These are phyloP conservation scores for Macrophya annulata DNA, from an alignment of 2,888 invertebrate species.

Conservation along the genomic window DNA sequence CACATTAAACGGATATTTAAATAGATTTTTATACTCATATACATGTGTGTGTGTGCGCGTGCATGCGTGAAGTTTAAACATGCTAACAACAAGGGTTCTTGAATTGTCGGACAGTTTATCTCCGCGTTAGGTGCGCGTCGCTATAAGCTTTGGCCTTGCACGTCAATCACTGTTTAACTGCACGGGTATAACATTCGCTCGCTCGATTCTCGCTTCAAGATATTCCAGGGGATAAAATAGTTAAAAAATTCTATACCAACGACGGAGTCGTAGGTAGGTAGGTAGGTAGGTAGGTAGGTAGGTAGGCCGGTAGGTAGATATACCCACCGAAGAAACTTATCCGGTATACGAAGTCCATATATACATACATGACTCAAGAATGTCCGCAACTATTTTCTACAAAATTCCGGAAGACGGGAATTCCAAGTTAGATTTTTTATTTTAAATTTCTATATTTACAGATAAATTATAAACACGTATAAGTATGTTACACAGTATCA, in stretches of 20 bases:
- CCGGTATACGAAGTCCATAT: neutral
- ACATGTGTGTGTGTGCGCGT: neutral
- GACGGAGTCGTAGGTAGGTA: neutral
- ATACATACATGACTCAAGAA: constrained; percentile 30
- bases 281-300: no score
- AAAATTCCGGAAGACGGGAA: constrained; percentile 13
- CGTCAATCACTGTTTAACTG: constrained; percentile 44
- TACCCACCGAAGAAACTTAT: constrained; percentile 3
- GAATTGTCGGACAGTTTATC: constrained; percentile 15
- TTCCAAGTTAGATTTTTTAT: neutral
- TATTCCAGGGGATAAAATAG: constrained; percentile 39
- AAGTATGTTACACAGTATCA: neutral
- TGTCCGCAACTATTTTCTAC: constrained; percentile 23
- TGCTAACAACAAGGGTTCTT: constrained; percentile 5
- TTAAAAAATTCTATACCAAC: constrained; percentile 22
- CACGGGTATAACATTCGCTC: constrained; percentile 35
- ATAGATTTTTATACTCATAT: neutral
- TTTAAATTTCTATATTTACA: neutral
- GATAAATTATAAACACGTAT: constrained; percentile 11
- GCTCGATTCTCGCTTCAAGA: constrained; percentile 40
- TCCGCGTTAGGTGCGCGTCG: constrained; percentile 35
- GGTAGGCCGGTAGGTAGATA: neutral
- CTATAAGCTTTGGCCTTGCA: constrained; percentile 32
- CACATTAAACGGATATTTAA: constrained; percentile 18
- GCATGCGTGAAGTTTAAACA: neutral